Base-by-base conservation (phyloP, 2,113 vertebrate genomes). In the Caranx ignobilis region DNA sequence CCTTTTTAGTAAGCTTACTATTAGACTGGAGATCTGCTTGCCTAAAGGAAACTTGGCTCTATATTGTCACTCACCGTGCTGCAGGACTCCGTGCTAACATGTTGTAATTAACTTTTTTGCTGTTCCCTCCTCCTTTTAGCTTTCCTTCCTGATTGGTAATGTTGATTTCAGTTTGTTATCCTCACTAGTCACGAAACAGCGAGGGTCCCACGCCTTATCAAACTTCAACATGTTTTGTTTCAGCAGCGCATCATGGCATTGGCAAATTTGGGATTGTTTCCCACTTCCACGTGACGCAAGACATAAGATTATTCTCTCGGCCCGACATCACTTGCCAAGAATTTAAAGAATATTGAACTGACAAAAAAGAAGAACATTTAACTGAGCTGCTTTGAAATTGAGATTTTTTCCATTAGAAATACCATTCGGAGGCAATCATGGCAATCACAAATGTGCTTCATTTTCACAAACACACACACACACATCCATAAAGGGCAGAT, bases 131-230 rank as follows among this genome's bases (percentile, higher is more conserved):
- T 68, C 56, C 50, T 48, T 66, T 57, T 16, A n/a, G 65, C 39
- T 19, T 66, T 48, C 34, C 48, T 39, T 57, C 48, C 56, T 63
- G 48, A 79, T 48, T 48, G 68, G 61, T 55, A 32, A 19, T 55
- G 62, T 32, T 64, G 62, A 59, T 79, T 71, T 75, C 48, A 37
- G 39, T 65, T 56, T 57, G 54, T 48, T 47, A 66, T 50, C 54
- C 13, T 47, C 10, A 12, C 6, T 57, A 35, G 26, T 73, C 76
- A 64, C 4, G 0, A 76, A 55, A 75, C 39, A 31, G 10, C 18
- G 37, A 41, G 18, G 35, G 18, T 35, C 32, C 32, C 8, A 43
- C 50, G 21, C 31, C 9, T 35, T 32, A 34, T 68, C 16, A 71
- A 52, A 75, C 32, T 10, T 16, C 9, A 21, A 6, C 43, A 12